A percentile compares a stretch with the other conserved stretches of the same genome.
These are phyloP conservation scores for Creontiades dilutus DNA, from an alignment of 2,888 invertebrate species.

Conservation along the genomic window DNA sequence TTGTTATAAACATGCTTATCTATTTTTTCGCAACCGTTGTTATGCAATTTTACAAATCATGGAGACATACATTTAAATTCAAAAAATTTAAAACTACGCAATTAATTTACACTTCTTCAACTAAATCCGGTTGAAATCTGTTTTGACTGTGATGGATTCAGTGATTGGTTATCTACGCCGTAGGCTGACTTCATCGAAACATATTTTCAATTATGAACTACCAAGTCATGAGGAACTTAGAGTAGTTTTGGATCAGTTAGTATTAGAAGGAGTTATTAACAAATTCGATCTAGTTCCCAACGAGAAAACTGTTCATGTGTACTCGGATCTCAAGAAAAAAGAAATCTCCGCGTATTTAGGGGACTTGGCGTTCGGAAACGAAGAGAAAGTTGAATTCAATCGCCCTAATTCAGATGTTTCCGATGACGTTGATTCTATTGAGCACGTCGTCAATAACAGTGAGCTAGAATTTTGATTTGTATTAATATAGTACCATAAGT, in stretches of 20 bases:
- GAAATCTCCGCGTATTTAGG: background rate
- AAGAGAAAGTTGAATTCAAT: background rate
- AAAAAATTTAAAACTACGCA: background rate
- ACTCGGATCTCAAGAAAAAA: background rate
- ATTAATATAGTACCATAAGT: too few relatives aligned
- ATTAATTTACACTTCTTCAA: background rate
- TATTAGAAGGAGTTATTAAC: background rate
- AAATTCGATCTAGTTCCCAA: background rate
- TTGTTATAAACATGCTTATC: too few relatives aligned
- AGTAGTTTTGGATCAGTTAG: slow-evolving; percentile 6
- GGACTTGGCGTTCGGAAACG: background rate
- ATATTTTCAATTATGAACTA: background rate
- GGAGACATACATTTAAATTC: background rate
- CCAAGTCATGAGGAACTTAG: background rate
- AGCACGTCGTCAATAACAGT: slow-evolving; percentile 22
- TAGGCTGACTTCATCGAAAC: background rate
- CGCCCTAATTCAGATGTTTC: background rate
- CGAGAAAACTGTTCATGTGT: slow-evolving; percentile 21
- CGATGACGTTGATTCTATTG: slow-evolving; percentile 7
- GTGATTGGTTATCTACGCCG: background rate
- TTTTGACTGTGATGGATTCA: background rate
- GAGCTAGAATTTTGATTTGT: background rate
- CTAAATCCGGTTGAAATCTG: background rate
- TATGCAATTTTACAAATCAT: background rate
- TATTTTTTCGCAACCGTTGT: too few relatives aligned